Base-by-base conservation (phyloP, 2,113 vertebrate species). In the Grus americana region DNA sequence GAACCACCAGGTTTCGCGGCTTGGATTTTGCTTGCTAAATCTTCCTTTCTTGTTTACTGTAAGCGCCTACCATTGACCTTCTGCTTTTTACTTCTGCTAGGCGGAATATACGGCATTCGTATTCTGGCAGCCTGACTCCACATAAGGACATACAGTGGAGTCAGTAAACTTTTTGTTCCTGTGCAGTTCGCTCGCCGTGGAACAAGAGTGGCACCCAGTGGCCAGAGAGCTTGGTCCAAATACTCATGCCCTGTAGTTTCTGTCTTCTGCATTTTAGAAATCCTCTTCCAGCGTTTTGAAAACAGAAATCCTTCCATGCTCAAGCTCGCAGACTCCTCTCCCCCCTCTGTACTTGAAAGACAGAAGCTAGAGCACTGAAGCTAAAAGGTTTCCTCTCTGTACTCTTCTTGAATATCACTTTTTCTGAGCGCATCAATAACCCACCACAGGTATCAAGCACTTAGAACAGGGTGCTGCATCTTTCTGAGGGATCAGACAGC, bases 181-280 rank as follows among this genome's bases (percentile, higher is more conserved):
- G 3, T n/a, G 86, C 59, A 20, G 36, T 44, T 86, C 70, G 47
- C 63, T 73, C 74, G 50, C 52, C 32, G 2, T 94, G 96, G 97
- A 98, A 97, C 97, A 97, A 98, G 90, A 97, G 93, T 96, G 92
- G 93, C 98, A 98, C 95, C 98, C 90, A 98, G 98, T 95, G 98
- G 98, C 66, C 82, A 94, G 2, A 16, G 2, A 47, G 78, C 23
- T 82, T 15, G 23, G 14, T 54, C 11, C 14, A 26, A 30, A 30
- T 13, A 36, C 12, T 61, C 50, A 34, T 1, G 5, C 16, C 30
- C 44, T 12, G 12, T 49, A 68, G 12, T n/a, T 90, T 88, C 62
- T 55, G 58, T 22, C 36, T 74, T 59, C 15, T 21, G 15, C 27
- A 38, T 71, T 40, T 72, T 46, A 81, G 13, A 91, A 72, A 68